Base-by-base conservation (phyloP, 37 sponge, comb jelly and placozoan species). In the Geodia barretti region DNA sequence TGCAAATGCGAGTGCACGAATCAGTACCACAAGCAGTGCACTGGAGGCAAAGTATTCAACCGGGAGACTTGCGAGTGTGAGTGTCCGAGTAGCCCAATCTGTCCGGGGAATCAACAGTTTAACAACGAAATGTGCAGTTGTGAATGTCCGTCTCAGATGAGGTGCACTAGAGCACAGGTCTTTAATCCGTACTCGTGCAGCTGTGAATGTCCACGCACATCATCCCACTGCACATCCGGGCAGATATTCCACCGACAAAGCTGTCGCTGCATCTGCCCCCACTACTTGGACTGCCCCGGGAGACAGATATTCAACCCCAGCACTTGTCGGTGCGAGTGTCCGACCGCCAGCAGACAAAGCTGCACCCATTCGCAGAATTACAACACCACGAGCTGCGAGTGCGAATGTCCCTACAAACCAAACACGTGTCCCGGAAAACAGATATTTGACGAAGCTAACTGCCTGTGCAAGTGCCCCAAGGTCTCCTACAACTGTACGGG, bases 241-340 rank as follows among this genome's bases (percentile, higher is more conserved):
- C 82, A 72, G 36, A 29, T 72, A 30, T 76, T 77, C 60, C 43
- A 87, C 32, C n/a, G 59, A 26, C 21, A 64, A 30, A 14, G 5
- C 5, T 87, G 81, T 68, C 28, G 35, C n/a, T 87, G 81, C 68
- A 29, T 36, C 31, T 84, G 76, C 70, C 77, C 82, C 21, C 58
- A 28, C 3, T 14, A 60, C 0, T 11, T 26, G 25, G 25, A 8
- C n/a, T 80, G 85, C 37, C 29, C 60, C 1, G 25, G 23, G 1
- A 30, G 5, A 26, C 83, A 83, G 68, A 32, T 21, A 29, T 83
- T 83, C 68, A 83, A 83, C 41, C 65, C 28, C 32, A 30, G 42
- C 1, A 79, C 70, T 2, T 79, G 80, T 24, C 34, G 60, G 70
- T 79, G 80, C 43, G 80, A 69, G 43, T 79, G 80, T 36, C 68